A percentile compares a stretch with the other conserved stretches of the same genome.
phyloP scores from a whole-genome alignment of 2,113 vertebrate genomes.

The Pelusios castaneus region DNA sequence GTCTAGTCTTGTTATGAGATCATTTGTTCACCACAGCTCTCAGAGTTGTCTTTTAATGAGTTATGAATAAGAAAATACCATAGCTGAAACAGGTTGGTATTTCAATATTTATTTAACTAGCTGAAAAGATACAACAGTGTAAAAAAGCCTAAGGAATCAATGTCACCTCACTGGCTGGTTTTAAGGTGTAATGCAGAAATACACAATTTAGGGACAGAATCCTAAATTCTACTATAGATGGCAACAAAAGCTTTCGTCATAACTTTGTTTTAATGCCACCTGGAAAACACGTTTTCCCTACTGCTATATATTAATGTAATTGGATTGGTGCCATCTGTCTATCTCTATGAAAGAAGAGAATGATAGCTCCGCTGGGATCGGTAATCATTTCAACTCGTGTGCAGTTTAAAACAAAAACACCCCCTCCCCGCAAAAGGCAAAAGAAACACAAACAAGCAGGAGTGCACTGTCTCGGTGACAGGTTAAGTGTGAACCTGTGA shows the following conservation, averaged over 20 bases:
- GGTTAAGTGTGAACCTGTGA: rapidly evolving
- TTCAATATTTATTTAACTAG: constrained; percentile 13
- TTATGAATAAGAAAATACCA: not conserved
- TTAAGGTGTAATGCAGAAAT: not conserved
- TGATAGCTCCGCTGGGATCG: not conserved
- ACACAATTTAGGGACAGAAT: not conserved
- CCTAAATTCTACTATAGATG: not conserved
- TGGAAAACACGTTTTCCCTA: not conserved
- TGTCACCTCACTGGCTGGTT: not conserved
- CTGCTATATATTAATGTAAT: not conserved
- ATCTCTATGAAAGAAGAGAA: not conserved
- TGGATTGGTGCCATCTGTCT: not conserved
- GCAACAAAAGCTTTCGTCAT: constrained; percentile 30
- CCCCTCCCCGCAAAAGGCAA: no score
- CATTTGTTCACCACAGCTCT: not conserved
- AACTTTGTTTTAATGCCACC: constrained; percentile 4
- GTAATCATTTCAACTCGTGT: not conserved
- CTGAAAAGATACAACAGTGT: not conserved
- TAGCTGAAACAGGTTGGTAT: not conserved
- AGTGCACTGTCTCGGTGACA: not conserved
- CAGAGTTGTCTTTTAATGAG: rapidly evolving
- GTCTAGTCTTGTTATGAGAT: rapidly evolving
- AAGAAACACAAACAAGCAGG: rapidly evolving
- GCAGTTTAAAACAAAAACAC: not conserved
- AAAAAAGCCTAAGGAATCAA: not conserved